Percentiles rank a stretch among this genome's conserved stretches.
These are phyloP conservation scores for Propsilocerus akamusi DNA, from an alignment of 1,140 invertebrate genomes.

Conservation along the genomic window DNA sequence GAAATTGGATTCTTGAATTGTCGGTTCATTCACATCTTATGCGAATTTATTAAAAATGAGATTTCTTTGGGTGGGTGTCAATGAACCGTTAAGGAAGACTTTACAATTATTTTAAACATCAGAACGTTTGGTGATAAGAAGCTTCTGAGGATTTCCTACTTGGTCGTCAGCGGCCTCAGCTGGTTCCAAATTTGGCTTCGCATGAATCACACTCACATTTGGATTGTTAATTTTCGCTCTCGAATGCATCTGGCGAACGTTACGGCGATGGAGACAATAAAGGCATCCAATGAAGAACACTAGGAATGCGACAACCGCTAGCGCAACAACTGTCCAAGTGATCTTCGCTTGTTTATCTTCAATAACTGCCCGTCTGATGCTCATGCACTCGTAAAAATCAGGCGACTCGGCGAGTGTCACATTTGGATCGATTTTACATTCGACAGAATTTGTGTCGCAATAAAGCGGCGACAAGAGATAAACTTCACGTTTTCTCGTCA, in stretches of 20 bases:
- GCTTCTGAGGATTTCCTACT: not conserved
- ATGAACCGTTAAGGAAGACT: not conserved
- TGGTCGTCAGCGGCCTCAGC: not conserved
- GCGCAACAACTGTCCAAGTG: slow-evolving; percentile 26
- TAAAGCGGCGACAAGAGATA: not conserved
- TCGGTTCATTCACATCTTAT: too few relatives aligned
- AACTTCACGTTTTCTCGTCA: not conserved
- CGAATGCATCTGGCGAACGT: slow-evolving; percentile 13
- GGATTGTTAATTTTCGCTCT: not conserved
- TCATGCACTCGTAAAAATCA: slow-evolving; percentile 16
- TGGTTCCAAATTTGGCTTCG: not conserved
- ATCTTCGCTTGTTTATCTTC: slow-evolving; percentile 13
- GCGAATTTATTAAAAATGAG: too few relatives aligned
- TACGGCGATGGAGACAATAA: slow-evolving; percentile 26
- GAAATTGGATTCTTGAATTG: too few relatives aligned
- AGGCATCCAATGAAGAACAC: slow-evolving; percentile 25
- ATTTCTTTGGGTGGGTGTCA: not conserved
- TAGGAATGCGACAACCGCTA: slow-evolving; percentile 24
- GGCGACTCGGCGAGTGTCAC: not conserved
- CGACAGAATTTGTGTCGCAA: not conserved
- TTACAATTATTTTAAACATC: not conserved
- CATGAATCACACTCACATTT: too few relatives aligned
- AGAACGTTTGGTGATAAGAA: not conserved
- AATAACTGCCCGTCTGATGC: not conserved
- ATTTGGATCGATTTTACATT: not conserved